Conservation (phyloP, 2,113 vertebrate species). For the Daboia siamensis region DNA sequence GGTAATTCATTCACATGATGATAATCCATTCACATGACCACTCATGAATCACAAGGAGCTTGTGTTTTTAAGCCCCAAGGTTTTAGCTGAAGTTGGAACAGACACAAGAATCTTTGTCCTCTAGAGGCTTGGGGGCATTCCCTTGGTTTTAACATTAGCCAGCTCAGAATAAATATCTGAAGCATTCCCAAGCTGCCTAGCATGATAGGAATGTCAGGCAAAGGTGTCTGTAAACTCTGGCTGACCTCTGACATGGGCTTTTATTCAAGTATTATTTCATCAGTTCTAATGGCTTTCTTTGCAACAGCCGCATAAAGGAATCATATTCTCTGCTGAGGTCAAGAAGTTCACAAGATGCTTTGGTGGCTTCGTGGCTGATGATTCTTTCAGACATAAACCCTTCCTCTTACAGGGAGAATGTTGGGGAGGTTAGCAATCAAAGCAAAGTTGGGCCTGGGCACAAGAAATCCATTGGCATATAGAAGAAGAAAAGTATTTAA, state of each 20-base stretch:
- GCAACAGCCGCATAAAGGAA: slow-evolving; percentile 54
- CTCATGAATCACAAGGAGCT: background rate
- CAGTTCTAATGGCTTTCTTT: slow-evolving; percentile 59
- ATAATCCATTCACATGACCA: background rate
- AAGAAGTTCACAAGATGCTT: slow-evolving; percentile 39
- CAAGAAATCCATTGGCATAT: background rate
- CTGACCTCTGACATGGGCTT: slow-evolving; percentile 46
- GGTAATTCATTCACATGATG: background rate
- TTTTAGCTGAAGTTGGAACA: background rate
- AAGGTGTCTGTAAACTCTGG: slow-evolving; percentile 62
- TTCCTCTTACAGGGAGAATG: slow-evolving; percentile 28
- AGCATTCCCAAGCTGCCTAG: slow-evolving; percentile 34
- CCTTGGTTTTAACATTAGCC: background rate
- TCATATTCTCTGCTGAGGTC: slow-evolving; percentile 53
- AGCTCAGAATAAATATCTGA: slow-evolving; percentile 39
- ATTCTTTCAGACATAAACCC: slow-evolving; percentile 47
- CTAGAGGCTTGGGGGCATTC: background rate
- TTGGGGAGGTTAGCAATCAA: slow-evolving; percentile 33
- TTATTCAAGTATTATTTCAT: slow-evolving; percentile 50
- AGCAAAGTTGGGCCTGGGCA: background rate
- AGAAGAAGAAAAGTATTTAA: background rate
- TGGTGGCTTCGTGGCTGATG: slow-evolving; percentile 31
- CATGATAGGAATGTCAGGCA: slow-evolving; percentile 51
- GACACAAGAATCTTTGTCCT: background rate
- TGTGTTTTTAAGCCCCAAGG: background rate